These are phyloP conservation scores for Probosciger aterrimus DNA, from an alignment of 2,113 vertebrate genomes.

Conservation along the genomic window DNA sequence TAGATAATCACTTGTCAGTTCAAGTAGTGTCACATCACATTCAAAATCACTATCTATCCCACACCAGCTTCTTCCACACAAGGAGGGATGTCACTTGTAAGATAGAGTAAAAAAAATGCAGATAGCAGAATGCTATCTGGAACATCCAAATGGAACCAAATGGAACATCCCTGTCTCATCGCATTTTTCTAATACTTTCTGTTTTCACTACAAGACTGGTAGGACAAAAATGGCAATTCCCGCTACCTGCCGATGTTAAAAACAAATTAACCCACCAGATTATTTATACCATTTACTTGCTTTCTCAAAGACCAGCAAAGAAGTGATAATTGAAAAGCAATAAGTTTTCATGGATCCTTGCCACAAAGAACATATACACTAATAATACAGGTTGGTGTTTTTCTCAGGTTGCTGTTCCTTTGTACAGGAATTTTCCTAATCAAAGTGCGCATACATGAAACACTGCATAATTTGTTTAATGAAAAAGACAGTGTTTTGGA, in stretches of 20 bases:
- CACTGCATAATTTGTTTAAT: not conserved
- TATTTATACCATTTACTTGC: not conserved
- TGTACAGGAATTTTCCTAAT: not conserved
- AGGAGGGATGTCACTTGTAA: not conserved
- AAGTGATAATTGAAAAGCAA: slow-evolving; percentile 16
- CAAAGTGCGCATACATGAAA: not conserved
- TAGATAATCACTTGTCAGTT: not conserved
- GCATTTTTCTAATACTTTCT: not conserved
- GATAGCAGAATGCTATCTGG: too few relatives aligned
- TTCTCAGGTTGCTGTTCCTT: not conserved
- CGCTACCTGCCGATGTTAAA: not conserved
- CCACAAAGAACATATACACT: not conserved
- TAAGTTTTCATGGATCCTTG: not conserved
- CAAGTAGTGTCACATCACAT: not conserved
- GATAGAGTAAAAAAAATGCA: not conserved
- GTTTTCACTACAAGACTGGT: not conserved
- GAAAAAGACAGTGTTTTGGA: not conserved
- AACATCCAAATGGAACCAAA: too few relatives aligned
- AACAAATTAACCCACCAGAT: not conserved
- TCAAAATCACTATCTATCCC: not conserved
- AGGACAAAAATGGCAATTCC: not conserved
- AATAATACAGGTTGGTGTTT: not conserved
- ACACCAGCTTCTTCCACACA: not conserved
- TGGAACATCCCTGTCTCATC: not conserved
- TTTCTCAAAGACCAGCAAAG: not conserved